Base-by-base conservation (phyloP, 2,888 invertebrate species). In the Agrotis clavis region DNA sequence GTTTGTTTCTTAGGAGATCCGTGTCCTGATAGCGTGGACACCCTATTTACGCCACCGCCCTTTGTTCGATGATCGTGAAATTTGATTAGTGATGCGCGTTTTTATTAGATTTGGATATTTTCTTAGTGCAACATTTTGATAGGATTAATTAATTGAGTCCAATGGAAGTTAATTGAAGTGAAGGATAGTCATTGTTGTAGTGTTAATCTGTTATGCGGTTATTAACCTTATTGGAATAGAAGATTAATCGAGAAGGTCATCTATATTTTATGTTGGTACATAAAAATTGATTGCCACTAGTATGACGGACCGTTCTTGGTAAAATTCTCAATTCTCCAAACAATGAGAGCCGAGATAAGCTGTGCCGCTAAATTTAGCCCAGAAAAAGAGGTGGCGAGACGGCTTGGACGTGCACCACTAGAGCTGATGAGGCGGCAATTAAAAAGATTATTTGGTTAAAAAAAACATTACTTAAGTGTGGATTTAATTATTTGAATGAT, bases 1-100 rank as follows among this genome's bases (percentile, higher is more conserved):
- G 72, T 84, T 86, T 84, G 86, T 86, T 85, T 76, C 82, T 79
- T 78, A 19, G 56, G 48, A 85, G 85, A 85, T 80, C 76, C 66
- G 74, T 69, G 67, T 77, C 74, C 84, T 67, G 87, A 87, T 87
- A 85, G 71, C 67, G 67, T 84, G 76, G 86, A 84, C 81, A 83
- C 87, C 85, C 80, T 83, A 69, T 67, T 84, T 85, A 74, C 83
- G 73, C 71, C 79, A 85, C 48, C 69, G 60, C 72, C 79, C 74
- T 83, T 86, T 85, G 85, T 86, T 82, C 47, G 51, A 47, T 14
- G 56, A 64, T 71, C 68, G 81, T 74, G 74, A 71, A 80, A 79
- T 79, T 74, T 77, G 54, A 83, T 79, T 79, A 63, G 79, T 69
- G 64, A 73, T 75, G 71, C 63, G 54, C 45, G 51, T 64, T 71